phyloP scores from a whole-genome alignment of 2,797 vertebrate genomes.

The Atherinosoma microstoma region DNA sequence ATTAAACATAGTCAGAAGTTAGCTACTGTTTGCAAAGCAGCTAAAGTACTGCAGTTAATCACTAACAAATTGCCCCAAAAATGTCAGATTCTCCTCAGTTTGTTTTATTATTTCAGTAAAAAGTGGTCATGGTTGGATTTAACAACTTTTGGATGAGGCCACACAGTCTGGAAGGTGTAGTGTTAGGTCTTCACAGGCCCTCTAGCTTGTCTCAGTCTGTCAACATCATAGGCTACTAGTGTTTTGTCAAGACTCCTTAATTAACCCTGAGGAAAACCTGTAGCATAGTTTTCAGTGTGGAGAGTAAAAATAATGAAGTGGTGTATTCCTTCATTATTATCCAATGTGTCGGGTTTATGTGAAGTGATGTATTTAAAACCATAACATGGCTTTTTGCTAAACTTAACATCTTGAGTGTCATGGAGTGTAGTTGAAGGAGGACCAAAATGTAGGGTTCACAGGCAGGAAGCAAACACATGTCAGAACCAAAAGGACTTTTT shows the following conservation, averaged over 20 bases:
- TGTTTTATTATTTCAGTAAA: background rate
- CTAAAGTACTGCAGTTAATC: background rate
- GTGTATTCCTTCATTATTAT: background rate
- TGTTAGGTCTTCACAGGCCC: background rate
- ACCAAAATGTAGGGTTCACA: background rate
- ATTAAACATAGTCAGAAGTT: background rate
- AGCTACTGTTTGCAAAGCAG: background rate
- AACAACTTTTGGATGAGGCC: background rate
- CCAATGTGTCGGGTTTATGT: background rate
- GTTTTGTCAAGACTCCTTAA: background rate
- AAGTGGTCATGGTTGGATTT: background rate
- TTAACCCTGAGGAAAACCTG: background rate
- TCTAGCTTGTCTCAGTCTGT: background rate
- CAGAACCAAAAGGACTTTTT: no score
- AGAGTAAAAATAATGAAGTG: no score
- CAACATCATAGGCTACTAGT: background rate
- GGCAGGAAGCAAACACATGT: background rate
- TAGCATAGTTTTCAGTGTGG: background rate
- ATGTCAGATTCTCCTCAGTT: background rate
- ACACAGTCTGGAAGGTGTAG: no score
- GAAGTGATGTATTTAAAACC: background rate
- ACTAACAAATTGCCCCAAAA: background rate
- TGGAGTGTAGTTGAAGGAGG: background rate
- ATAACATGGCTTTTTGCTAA: background rate
- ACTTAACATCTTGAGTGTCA: background rate